A percentile compares a stretch with the other conserved stretches of the same genome.
Conservation (phyloP, 2,113 vertebrate species). For the Chaetodon trifascialis region DNA sequence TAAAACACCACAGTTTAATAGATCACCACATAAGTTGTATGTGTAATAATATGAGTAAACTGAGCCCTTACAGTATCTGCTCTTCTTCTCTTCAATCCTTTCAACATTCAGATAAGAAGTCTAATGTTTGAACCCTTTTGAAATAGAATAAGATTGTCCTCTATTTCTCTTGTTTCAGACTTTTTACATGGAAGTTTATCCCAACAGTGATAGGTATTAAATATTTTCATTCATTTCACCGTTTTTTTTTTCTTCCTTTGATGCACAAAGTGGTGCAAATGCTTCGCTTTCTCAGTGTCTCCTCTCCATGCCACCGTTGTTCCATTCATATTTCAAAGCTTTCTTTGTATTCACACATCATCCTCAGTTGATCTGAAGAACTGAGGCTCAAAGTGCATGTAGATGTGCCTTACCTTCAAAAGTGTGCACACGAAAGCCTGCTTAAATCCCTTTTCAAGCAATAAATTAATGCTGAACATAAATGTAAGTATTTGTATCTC, state of each 20-base stretch:
- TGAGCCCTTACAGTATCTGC: no score
- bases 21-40: no score
- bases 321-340: conserved; percentile 13
- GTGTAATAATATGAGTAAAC: not conserved
- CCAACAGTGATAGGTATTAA: not conserved
- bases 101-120: not conserved
- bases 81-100: not conserved
- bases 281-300: not conserved
- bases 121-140: not conserved
- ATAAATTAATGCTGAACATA: not conserved
- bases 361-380: conserved; percentile 17
- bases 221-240: not conserved
- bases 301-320: not conserved
- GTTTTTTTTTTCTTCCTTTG: not conserved
- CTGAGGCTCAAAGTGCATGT: conserved; percentile 5
- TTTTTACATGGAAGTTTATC: not conserved
- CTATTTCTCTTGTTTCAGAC: not conserved
- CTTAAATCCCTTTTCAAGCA: conserved; percentile 6
- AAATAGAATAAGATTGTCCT: not conserved
- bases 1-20: not conserved
- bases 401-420: conserved; percentile 16
- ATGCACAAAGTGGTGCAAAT: not conserved
- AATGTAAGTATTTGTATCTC: not conserved
- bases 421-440: conserved; percentile 10
- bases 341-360: conserved; percentile 11